These are phyloP conservation scores for Drosophila kepulauana DNA, from an alignment of 1,140 invertebrate species.

Conservation along the genomic window DNA sequence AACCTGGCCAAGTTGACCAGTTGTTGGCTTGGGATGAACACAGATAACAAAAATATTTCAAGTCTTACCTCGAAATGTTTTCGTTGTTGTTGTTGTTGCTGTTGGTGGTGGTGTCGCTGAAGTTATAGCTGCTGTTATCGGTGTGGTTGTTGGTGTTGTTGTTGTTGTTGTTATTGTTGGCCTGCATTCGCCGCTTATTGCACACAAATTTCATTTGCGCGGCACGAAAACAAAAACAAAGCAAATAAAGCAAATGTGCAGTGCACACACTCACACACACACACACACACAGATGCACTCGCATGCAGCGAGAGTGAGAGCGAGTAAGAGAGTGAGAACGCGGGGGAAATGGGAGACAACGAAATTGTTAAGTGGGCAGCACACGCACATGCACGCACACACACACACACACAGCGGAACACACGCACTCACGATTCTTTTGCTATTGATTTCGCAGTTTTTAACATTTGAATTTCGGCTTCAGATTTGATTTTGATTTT, in stretches of 20 bases:
- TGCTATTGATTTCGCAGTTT: constrained; percentile 16
- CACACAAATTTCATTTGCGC: constrained; percentile 69
- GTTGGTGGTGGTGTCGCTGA: not conserved
- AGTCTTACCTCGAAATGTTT: constrained; percentile 39
- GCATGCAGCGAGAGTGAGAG: not conserved
- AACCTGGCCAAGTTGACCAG: constrained; percentile 63
- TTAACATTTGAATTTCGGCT: constrained; percentile 23
- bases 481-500: constrained; percentile 17
- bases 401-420: constrained; percentile 14
- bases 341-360: no score
- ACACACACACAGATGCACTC: constrained; percentile 15
- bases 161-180: constrained; percentile 53
- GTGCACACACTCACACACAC: constrained; percentile 18
- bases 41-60: constrained; percentile 60
- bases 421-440: constrained; percentile 23
- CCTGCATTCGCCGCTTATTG: constrained; percentile 75
- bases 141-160: constrained; percentile 20
- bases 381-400: constrained; percentile 5
- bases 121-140: constrained; percentile 27
- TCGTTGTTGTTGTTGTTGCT: constrained; percentile 29
- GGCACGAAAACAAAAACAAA: constrained; percentile 54
- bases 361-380: not conserved
- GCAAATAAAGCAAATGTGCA: constrained; percentile 18
- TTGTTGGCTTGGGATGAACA: constrained; percentile 38
- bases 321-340: not conserved